These are phyloP conservation scores for Hirudinaria manillensis DNA, from an alignment of 2,888 invertebrate species.

Conservation along the genomic window DNA sequence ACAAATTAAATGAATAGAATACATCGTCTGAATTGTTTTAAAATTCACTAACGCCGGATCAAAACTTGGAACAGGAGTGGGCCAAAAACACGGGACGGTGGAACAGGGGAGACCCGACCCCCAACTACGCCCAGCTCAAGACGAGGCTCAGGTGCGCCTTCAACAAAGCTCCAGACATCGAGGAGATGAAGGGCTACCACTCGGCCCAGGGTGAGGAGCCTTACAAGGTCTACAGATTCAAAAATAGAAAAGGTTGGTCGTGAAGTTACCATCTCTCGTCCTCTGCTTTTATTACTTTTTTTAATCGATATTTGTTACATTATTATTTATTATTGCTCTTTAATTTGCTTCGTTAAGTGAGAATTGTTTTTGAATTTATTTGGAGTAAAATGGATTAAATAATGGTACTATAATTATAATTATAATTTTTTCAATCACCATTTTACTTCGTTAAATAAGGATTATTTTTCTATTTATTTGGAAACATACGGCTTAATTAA, in stretches of 20 bases:
- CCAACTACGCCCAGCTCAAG: constrained; percentile 50
- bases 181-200: constrained; percentile 41
- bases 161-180: constrained; percentile 50
- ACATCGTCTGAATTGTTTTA: too few species aligned
- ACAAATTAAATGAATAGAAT: too few species aligned
- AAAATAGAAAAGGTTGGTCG: constrained; percentile 27
- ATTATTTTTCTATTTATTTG: too few species aligned
- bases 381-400: too few species aligned
- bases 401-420: too few species aligned
- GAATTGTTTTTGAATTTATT: too few species aligned
- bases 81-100: constrained; percentile 45
- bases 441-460: too few species aligned
- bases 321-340: not conserved
- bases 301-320: not conserved
- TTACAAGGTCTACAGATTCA: constrained; percentile 34
- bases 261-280: not conserved
- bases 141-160: constrained; percentile 51
- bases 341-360: too few species aligned
- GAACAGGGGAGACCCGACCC: constrained; percentile 42
- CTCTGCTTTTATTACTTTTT: not conserved
- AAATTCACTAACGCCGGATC: too few species aligned
- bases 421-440: too few species aligned
- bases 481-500: too few species aligned
- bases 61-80: constrained; percentile 51
- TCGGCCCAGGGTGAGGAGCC: constrained; percentile 33